These are phyloP conservation scores for Microcebus ravelobensis DNA, from an alignment of 2,113 vertebrate species.

Conservation along the genomic window DNA sequence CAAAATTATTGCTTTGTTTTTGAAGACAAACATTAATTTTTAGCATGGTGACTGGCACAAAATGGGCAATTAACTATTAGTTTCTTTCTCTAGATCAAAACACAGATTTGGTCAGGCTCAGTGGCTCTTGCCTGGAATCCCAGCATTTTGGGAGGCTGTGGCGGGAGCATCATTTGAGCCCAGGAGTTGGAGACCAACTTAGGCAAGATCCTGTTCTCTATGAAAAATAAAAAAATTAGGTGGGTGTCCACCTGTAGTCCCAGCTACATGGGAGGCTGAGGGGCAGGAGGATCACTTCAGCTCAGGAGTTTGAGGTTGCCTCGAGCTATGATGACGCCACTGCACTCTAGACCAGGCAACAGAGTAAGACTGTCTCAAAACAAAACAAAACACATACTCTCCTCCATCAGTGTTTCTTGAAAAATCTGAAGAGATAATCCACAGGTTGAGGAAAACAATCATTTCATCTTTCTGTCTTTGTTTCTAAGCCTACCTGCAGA, in stretches of 20 bases:
- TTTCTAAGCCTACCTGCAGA: not conserved
- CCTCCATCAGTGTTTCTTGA: not conserved
- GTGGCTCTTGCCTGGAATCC: no score
- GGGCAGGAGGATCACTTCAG: no score
- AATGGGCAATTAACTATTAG: not conserved
- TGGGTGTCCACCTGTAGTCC: no score
- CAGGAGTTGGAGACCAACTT: no score
- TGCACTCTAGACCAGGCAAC: not conserved
- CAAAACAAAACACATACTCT: not conserved
- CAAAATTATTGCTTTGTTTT: slow-evolving; percentile 4
- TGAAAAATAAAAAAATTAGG: no score
- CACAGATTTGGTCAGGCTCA: not conserved
- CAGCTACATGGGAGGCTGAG: no score
- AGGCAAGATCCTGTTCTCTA: no score
- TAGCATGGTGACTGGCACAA: not conserved
- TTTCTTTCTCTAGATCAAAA: not conserved
- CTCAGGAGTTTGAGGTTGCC: no score
- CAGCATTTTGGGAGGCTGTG: no score
- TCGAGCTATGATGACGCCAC: no score
- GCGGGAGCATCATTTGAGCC: no score
- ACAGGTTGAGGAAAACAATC: not conserved
- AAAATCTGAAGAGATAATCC: not conserved
- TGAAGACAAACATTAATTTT: slow-evolving; percentile 9
- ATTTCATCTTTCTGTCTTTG: not conserved
- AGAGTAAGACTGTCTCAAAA: not conserved